Base-by-base conservation (phyloP, 2,113 vertebrate species). In the Cacatua alba region DNA sequence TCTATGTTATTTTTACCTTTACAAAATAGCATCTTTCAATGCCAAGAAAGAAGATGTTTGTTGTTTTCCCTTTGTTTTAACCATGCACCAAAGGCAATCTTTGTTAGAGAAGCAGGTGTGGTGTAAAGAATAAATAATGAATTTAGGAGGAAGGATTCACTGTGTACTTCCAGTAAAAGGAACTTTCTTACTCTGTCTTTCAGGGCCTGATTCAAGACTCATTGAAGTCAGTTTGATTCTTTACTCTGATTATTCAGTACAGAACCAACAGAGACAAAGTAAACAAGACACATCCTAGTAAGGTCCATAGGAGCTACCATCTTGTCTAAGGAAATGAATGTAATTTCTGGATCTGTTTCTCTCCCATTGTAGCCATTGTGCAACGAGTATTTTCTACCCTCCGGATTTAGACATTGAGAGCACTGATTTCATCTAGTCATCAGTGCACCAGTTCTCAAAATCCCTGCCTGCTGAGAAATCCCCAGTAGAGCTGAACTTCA, bases 181-280 rank as follows among this genome's bases (percentile, higher is more conserved):
- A 94, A 41, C 89, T 39, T 94, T 97, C 52, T 82, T 94, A 82
- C 80, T 91, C 92, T 88, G 86, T 57, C 59, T 87, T 90, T 94
- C 80, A 95, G 79, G 87, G 94, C 53, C 41, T 6, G 6, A 60
- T 92, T 60, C 78, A 95, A 91, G 59, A 80, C 63, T 87, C 57
- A 86, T 9, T 90, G 79, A 95, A 94, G 72, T 90, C 48, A 86
- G 77, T 86, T 77, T 86, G 88, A 92, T 86, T 94, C 88, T 88
- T 84, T 83, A 53, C 79, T 78, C 83, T 88, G 88, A 86, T 92
- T 93, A 86, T 85, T 96, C 87, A 88, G 68, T 88, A 93, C 43
- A 60, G 51, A 88, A 86, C 86, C 71, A 83, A 59, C 49, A 94
- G 75, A 94, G 53, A 95, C 67, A 91, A 93, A 95, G 64, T 78